Evolutionary conservation across 2,113 vertebrate genomes (phyloP).

Genomic region (Urocitellus parryii): DNA sequence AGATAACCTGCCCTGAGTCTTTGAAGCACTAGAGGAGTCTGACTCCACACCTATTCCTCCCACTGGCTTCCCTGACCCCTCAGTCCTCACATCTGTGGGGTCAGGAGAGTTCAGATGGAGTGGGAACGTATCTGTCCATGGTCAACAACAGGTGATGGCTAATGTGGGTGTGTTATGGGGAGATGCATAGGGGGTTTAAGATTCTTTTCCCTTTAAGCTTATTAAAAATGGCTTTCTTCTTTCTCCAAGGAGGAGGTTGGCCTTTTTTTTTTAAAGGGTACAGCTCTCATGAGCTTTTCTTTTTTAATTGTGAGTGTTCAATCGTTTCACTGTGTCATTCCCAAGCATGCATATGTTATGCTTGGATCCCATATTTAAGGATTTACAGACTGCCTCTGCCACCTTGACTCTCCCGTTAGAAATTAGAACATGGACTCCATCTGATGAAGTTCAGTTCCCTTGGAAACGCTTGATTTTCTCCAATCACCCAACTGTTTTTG

Average conservation of each 20-base stretch:
- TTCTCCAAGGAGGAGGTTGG: neutral
- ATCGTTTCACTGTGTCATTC: neutral
- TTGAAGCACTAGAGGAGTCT: accelerated
- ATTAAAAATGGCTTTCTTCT: neutral
- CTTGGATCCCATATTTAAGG: neutral
- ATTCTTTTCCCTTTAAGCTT: neutral
- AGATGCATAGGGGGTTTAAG: neutral
- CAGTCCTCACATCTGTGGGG: accelerated
- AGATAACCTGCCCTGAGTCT: neutral
- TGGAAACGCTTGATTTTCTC: neutral
- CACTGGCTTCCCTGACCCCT: accelerated
- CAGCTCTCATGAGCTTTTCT: neutral
- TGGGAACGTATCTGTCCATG: accelerated
- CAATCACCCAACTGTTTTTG: neutral
- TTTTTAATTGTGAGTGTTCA: neutral
- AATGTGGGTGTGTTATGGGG: neutral
- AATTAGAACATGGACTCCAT: neutral
- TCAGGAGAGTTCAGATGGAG: neutral
- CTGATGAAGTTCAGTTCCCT: neutral
- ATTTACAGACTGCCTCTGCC: neutral
- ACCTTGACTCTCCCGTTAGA: neutral
- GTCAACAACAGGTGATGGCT: no score
- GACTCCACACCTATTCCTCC: neutral
- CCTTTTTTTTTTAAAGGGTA: neutral
- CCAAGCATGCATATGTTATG: no score